Evolutionary conservation across 2,888 invertebrate genomes (phyloP), one percentile per base, ranked within the genome.

Genomic region (Eupelmus urozonus): DNA sequence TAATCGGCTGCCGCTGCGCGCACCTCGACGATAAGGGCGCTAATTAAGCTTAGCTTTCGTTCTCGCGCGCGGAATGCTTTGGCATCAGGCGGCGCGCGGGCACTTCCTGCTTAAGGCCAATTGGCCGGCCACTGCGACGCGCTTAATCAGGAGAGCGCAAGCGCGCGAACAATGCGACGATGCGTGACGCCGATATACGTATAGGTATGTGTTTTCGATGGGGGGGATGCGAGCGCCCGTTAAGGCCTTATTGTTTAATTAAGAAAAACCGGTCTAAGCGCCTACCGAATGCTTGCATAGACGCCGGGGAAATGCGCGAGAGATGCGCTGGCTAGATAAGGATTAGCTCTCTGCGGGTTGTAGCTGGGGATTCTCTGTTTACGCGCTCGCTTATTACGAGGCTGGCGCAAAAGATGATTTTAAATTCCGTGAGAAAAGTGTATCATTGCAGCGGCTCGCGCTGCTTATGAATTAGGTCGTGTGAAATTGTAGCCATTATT

Each of bases 191-290:
- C 18, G 45, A 45, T 57, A n/a, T n/a, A 69, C 18, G 3, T 11
- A 13, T 5, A 18, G 1, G 1, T 18, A 1, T 34, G 7, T 18
- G 27, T 13, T 13, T 23, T 13, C 40, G 29, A 29, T n/a, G n/a
- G n/a, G n/a, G n/a, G n/a, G n/a, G n/a, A n/a, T 1, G 57, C 25
- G n/a, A 1, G 23, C 9, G 16, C 60, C 49, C 60, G 70, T 71
- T 60, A 71, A n/a, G 49, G 60, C 13, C 23, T 71, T 71, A 71
- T 71, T 71, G 60, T 71, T 71, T 71, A 71, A 71, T 71, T 71
- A 60, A 71, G 59, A 18, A 29, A 60, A 71, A 71, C 70, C 60
- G 70, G 60, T 60, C 49, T 71, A 60, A 59, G 49, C 59, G 23
- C 13, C 27, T 0, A 20, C n/a, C 51, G 5, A 57, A 69, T 29